Conservation (phyloP, 2,113 vertebrate species). For the Chloropsis cyanopogon region DNA sequence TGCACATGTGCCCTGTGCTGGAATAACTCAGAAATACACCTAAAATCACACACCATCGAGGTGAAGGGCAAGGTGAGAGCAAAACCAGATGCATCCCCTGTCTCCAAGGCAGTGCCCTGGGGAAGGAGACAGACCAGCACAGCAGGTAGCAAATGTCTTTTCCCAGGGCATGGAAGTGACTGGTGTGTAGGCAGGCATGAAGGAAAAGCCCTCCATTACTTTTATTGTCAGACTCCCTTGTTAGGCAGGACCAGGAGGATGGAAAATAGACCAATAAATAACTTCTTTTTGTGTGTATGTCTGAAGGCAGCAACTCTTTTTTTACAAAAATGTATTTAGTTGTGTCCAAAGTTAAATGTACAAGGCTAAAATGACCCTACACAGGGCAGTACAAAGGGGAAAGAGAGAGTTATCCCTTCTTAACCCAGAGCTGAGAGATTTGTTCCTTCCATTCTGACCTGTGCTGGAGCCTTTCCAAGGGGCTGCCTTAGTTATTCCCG, state of each 20-base stretch:
- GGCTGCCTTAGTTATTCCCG: neutral
- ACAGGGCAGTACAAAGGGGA: neutral
- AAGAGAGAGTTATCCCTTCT: neutral
- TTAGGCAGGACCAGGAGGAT: neutral
- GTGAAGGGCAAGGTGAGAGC: neutral
- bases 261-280: neutral
- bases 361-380: neutral
- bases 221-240: neutral
- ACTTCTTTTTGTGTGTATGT: neutral
- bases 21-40: neutral
- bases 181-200: slow-evolving; percentile 31
- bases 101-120: neutral
- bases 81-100: neutral
- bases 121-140: neutral
- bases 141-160: slow-evolving; percentile 24
- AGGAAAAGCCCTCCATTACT: neutral
- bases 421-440: neutral
- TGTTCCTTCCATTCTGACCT: neutral
- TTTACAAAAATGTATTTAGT: neutral
- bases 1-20: neutral
- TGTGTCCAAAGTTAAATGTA: neutral
- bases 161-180: neutral
- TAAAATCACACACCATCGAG: rapidly evolving
- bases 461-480: neutral
- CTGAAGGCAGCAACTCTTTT: neutral